Evolutionary conservation across 2,797 vertebrate genomes (phyloP).

Genomic region (Gymnoscopelus braueri): DNA sequence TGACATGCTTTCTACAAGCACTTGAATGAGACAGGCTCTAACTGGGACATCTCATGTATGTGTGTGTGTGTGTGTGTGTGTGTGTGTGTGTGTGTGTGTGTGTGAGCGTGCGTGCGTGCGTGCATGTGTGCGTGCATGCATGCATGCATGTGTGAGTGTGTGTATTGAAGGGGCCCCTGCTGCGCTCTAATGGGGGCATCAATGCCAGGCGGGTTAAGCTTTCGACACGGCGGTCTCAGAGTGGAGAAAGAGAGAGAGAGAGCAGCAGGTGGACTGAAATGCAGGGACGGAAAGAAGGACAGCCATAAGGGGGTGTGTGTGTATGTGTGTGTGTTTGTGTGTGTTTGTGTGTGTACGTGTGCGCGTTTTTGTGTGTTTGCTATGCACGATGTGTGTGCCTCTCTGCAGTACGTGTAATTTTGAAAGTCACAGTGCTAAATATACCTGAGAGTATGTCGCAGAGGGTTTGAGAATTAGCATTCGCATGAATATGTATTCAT

Average conservation of each 20-base stretch:
- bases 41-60: conserved; percentile 63
- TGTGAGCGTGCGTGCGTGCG: neutral
- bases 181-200: conserved; percentile 76
- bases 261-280: conserved; percentile 65
- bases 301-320: neutral
- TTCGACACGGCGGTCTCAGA: conserved; percentile 69
- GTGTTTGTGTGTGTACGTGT: conserved; percentile 48
- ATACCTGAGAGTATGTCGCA: too few relatives aligned
- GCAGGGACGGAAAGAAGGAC: conserved; percentile 22
- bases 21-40: conserved; percentile 31
- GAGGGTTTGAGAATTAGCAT: too few relatives aligned
- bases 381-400: conserved; percentile 5
- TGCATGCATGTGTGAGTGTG: conserved; percentile 2
- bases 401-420: too few relatives aligned
- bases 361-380: neutral
- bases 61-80: conserved; percentile 11
- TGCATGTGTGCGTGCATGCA: neutral
- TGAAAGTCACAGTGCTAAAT: too few relatives aligned
- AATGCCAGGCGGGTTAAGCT: conserved; percentile 74
- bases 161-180: conserved; percentile 76
- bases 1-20: neutral
- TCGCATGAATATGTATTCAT: too few relatives aligned
- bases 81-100: neutral
- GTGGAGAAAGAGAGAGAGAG: conserved; percentile 46
- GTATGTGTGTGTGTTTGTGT: conserved; percentile 54